These are phyloP conservation scores for Gallinago nigripennis DNA, from an alignment of 2,797 vertebrate genomes.

Conservation along the genomic window DNA sequence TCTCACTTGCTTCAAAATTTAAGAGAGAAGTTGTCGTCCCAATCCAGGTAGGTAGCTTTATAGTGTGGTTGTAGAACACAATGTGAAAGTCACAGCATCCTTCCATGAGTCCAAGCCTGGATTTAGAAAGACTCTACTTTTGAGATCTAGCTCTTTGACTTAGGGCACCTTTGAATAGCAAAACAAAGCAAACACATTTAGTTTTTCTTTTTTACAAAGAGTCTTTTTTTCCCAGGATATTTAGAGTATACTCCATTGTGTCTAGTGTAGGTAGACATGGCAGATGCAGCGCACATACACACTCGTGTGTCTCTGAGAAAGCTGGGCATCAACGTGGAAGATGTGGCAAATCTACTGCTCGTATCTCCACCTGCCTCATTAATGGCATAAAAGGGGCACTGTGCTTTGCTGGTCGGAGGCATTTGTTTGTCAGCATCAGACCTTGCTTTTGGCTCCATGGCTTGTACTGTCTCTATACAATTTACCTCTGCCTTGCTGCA, in stretches of 20 bases:
- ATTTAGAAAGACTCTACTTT: not conserved
- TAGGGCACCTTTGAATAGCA: not conserved
- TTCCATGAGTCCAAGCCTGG: not conserved
- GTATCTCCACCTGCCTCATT: not conserved
- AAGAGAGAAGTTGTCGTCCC: not conserved
- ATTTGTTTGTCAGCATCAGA: not conserved
- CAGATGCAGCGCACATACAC: fast-evolving
- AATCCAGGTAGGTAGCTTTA: not conserved
- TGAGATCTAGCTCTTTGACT: not conserved
- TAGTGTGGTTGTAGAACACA: not conserved
- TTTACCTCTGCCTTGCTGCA: not conserved
- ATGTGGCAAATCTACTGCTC: not conserved
- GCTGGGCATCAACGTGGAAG: not conserved
- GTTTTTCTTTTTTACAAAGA: not conserved
- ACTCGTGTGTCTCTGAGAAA: not conserved
- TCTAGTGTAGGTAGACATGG: not conserved
- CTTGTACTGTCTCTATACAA: not conserved
- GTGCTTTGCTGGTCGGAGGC: not conserved
- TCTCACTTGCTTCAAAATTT: not conserved
- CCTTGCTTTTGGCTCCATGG: not conserved
- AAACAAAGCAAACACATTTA: not conserved
- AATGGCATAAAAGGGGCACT: not conserved
- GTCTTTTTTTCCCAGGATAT: not conserved
- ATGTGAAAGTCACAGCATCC: not conserved
- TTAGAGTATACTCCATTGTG: not conserved